Conservation (phyloP, 2,113 vertebrate species). For the Gulo gulo region DNA sequence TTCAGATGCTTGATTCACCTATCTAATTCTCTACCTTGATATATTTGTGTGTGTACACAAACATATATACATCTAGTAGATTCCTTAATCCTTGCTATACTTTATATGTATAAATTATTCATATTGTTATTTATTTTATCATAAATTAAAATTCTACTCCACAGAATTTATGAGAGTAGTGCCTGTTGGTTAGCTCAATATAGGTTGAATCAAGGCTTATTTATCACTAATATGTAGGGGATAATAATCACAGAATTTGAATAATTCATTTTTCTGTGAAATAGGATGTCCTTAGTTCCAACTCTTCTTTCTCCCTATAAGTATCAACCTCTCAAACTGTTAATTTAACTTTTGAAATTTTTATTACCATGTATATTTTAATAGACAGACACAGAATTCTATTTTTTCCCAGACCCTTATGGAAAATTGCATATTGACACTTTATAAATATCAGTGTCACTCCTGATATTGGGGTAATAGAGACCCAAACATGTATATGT, state of each 20-base stretch:
- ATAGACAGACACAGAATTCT: not conserved
- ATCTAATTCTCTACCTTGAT: not conserved
- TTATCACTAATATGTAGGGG: not conserved
- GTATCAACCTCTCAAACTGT: not conserved
- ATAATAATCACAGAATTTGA: not conserved
- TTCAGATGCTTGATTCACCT: not conserved
- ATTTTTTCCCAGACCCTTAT: not conserved
- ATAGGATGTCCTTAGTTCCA: not conserved
- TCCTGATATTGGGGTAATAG: not conserved
- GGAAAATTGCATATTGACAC: not conserved
- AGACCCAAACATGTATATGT: not conserved
- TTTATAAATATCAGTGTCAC: not conserved
- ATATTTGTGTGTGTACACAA: not conserved
- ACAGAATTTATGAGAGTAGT: not conserved
- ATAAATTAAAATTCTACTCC: not conserved
- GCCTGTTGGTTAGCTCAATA: not conserved
- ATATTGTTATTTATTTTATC: not conserved
- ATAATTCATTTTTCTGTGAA: not conserved
- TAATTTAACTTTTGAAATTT: not conserved
- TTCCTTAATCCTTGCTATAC: not conserved
- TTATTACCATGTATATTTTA: not conserved
- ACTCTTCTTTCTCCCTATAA: not conserved
- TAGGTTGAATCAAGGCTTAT: not conserved
- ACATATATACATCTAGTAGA: not conserved
- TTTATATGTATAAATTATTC: not conserved